Conservation (phyloP, 2,888 invertebrate species). For the Dasysyrphus albostriatus region DNA sequence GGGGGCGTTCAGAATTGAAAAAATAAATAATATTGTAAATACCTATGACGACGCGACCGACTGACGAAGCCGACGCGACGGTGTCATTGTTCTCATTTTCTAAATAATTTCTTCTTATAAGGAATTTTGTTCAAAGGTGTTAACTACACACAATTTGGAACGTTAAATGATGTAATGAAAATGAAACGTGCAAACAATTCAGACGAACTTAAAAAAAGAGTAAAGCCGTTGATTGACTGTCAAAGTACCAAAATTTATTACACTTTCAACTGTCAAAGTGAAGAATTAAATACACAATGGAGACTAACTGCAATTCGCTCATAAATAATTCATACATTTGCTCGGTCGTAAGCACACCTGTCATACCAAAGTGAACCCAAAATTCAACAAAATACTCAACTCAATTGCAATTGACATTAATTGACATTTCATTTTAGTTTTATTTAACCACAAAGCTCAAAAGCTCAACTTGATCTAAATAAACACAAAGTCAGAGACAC, state of each 20-base stretch:
- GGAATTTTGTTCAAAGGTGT: constrained; percentile 59
- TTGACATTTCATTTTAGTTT: constrained; percentile 61
- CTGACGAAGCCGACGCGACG: not conserved
- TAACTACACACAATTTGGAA: constrained; percentile 3
- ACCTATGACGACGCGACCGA: not conserved
- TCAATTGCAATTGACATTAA: constrained; percentile 72
- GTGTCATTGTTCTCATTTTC: constrained; percentile 59
- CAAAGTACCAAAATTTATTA: constrained; percentile 63
- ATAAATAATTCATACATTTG: constrained; percentile 68
- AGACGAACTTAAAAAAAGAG: constrained; percentile 19
- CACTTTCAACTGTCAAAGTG: constrained; percentile 64
- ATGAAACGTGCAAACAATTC: constrained; percentile 19
- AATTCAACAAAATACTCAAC: constrained; percentile 48
- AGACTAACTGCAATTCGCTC: constrained; percentile 44
- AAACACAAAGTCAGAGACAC: constrained; percentile 6
- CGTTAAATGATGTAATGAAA: constrained; percentile 47
- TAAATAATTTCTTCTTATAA: not conserved
- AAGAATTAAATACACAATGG: constrained; percentile 44
- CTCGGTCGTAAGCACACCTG: constrained; percentile 57
- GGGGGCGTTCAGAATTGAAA: constrained; percentile 40
- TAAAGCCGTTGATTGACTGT: constrained; percentile 24
- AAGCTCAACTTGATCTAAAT: constrained; percentile 63
- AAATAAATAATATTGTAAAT: not conserved
- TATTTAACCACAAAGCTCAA: constrained; percentile 21
- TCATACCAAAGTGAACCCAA: constrained; percentile 50